phyloP scores from a whole-genome alignment of 2,113 vertebrate genomes.

The Sterrhoptilus dennistouni region DNA sequence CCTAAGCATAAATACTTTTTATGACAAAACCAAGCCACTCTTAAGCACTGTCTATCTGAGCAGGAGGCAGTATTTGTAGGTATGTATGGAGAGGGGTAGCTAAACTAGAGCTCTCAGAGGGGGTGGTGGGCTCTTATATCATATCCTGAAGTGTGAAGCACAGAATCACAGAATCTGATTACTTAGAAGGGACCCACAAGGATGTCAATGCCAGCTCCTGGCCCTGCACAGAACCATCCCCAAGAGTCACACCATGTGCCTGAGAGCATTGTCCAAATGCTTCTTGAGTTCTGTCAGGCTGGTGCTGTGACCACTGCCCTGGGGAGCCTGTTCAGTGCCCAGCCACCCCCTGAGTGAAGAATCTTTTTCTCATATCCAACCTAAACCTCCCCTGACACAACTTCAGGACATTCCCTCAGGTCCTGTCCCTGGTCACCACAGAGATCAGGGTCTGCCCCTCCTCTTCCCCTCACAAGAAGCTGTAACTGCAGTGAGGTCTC shows the following conservation, averaged over 20 bases:
- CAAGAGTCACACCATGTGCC: neutral
- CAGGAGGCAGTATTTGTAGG: neutral
- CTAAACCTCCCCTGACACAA: neutral
- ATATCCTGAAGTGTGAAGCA: neutral
- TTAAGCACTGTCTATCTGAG: neutral
- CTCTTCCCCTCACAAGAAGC: neutral
- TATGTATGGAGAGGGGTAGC: neutral
- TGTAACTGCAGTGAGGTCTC: neutral
- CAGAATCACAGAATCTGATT: neutral
- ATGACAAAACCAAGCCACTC: neutral
- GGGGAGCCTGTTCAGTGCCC: neutral
- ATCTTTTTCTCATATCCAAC: rapidly evolving
- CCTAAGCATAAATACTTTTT: neutral
- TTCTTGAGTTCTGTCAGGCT: neutral
- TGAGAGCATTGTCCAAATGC: rapidly evolving
- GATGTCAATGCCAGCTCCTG: rapidly evolving
- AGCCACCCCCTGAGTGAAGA: rapidly evolving
- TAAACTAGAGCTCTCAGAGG: neutral
- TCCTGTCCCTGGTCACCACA: neutral
- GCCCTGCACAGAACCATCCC: rapidly evolving
- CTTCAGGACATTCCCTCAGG: rapidly evolving
- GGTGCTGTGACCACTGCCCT: no score
- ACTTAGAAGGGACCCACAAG: neutral
- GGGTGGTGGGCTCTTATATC: rapidly evolving
- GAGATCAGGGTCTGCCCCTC: neutral